Conservation (phyloP, 2,888 invertebrate genomes). For the Arge pagana region DNA sequence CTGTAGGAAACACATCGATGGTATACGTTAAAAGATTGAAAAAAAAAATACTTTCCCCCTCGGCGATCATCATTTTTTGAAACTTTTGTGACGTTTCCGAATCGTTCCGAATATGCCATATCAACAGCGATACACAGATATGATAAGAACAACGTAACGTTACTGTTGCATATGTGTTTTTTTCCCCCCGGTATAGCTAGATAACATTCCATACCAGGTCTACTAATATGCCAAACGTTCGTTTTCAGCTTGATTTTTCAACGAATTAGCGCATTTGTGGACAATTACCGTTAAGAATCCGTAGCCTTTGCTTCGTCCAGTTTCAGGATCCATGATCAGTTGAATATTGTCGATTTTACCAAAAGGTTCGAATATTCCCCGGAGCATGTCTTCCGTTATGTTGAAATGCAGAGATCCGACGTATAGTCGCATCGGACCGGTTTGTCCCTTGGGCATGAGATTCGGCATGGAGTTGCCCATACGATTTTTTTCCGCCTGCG, state of each 20-base stretch:
- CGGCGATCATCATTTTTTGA: slow-evolving; percentile 23
- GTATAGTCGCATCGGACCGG: slow-evolving; percentile 95
- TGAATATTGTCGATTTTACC: slow-evolving; percentile 96
- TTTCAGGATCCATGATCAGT: slow-evolving; percentile 93
- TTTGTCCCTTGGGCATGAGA: slow-evolving; percentile 83
- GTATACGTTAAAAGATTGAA: slow-evolving; percentile 14
- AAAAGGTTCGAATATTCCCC: slow-evolving; percentile 98
- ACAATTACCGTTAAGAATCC: slow-evolving; percentile 91
- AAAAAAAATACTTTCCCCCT: slow-evolving; percentile 1
- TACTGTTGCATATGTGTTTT: slow-evolving; percentile 47
- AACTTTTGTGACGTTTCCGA: slow-evolving; percentile 8
- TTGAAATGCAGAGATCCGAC: slow-evolving; percentile 98
- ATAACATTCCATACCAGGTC: slow-evolving; percentile 40
- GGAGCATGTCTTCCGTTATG: slow-evolving; percentile 98
- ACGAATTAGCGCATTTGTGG: background rate
- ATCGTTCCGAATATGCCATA: slow-evolving; percentile 1
- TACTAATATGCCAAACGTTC: slow-evolving; percentile 36
- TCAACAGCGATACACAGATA: slow-evolving; percentile 4
- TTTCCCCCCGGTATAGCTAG: slow-evolving; percentile 44
- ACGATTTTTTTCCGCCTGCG: slow-evolving; percentile 94
- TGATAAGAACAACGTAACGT: slow-evolving; percentile 25
- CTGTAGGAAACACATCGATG: slow-evolving; percentile 59
- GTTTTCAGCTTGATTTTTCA: slow-evolving; percentile 11
- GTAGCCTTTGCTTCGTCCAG: slow-evolving; percentile 94
- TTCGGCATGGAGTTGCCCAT: slow-evolving; percentile 85